Evolutionary conservation across 2,888 invertebrate species (phyloP), one percentile per base, ranked within the genome.

Genomic region (Sphinx pinastri): DNA sequence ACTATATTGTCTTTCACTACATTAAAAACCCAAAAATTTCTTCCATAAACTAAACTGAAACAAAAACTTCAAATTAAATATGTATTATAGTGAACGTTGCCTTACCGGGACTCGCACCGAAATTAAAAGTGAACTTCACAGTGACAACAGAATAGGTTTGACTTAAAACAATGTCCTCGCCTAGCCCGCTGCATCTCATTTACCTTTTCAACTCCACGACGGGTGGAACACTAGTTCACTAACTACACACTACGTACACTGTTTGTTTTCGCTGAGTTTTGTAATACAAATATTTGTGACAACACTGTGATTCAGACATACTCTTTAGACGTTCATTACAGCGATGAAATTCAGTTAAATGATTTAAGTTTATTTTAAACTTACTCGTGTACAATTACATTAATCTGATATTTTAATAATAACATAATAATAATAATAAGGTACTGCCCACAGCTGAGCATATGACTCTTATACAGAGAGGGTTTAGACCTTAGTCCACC

Each of bases 121-220:
- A 89, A 90, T 90, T 88, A 90, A 89, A 89, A 90, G 88, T 88
- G 90, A 88, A 88, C 85, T 89, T 85, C 84, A 78, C 75, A 78
- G 75, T 75, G 77, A 84, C 84, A 83, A 82, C 84, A 82, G 83
- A 82, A 82, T 75, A 80, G 82, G 82, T 85, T 85, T 86, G 83
- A 87, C 84, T 86, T 86, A 79, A 87, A 89, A 89, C 88, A 89
- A 88, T 88, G 86, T 85, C 83, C 78, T 74, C 78, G 75, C 81
- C 76, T 77, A 78, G 79, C 81, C 79, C 79, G 81, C 82, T 82
- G 84, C 88, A 84, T 88, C 85, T 87, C 89, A 87, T 90, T 89
- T 88, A 86, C 85, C 83, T 80, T 82, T 79, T 79, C 77, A 76
- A 74, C 74, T 74, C 57, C 49, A 55, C 67, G 67, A 68, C 70